phyloP scores from a whole-genome alignment of 2,888 invertebrate genomes.

The Leptinotarsa haldemani region DNA sequence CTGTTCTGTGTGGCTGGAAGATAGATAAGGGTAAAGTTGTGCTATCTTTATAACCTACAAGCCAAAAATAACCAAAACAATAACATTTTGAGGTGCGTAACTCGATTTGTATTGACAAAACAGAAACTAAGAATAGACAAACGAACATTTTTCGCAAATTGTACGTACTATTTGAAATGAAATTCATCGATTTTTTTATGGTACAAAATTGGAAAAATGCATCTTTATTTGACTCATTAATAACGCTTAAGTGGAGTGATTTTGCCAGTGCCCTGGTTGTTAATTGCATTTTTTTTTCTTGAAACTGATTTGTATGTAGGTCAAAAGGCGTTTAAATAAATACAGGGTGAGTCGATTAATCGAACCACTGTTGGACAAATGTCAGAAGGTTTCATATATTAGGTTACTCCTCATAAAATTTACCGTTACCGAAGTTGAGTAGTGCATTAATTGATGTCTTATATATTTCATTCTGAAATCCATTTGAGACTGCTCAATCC shows the following conservation, averaged over 20 bases:
- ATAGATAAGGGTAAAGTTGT: conserved; percentile 32
- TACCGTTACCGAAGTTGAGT: not conserved
- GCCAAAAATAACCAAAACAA: conserved; percentile 41
- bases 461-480: not conserved
- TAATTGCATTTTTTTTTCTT: not conserved
- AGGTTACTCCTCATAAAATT: not conserved
- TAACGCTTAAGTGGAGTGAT: not conserved
- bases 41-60: conserved; percentile 38
- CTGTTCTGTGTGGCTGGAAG: conserved; percentile 28
- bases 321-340: not conserved
- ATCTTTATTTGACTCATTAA: not conserved
- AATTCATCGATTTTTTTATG: not conserved
- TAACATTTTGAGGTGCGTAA: conserved; percentile 23
- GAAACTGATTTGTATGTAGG: conserved; percentile 1
- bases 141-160: not conserved
- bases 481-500: too few relatives aligned
- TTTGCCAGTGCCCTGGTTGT: not conserved
- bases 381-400: not conserved
- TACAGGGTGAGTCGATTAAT: not conserved
- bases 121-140: not conserved
- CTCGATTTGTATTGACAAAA: conserved; percentile 20
- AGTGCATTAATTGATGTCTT: not conserved
- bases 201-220: not conserved
- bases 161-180: not conserved
- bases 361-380: not conserved